These are phyloP conservation scores for Lemur catta DNA, from an alignment of 2,797 vertebrate species.

Conservation along the genomic window DNA sequence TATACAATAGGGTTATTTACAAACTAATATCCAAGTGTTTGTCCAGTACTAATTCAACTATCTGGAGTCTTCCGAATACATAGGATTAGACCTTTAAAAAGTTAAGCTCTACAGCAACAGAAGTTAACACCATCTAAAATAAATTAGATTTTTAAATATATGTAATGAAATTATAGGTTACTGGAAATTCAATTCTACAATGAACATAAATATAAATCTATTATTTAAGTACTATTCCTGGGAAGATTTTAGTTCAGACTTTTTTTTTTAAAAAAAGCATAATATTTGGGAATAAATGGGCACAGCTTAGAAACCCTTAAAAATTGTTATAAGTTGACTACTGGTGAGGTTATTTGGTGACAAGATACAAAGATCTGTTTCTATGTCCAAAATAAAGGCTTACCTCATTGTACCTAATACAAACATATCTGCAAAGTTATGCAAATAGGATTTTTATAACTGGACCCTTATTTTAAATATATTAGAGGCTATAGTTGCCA, in stretches of 20 bases:
- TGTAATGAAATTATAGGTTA: slow-evolving; percentile 35
- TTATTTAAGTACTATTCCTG: slow-evolving; percentile 32
- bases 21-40: not conserved
- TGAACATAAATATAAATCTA: slow-evolving; percentile 55
- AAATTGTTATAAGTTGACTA: not conserved
- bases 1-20: not conserved
- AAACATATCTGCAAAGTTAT: not conserved
- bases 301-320: slow-evolving; percentile 22
- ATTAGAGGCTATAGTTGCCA: not conserved
- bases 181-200: slow-evolving; percentile 32
- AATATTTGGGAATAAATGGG: slow-evolving; percentile 10
- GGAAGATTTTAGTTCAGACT: slow-evolving; percentile 8
- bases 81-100: not conserved
- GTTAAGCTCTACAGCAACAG: not conserved
- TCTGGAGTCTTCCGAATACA: not conserved
- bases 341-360: not conserved
- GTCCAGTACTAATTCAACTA: not conserved
- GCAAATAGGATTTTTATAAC: slow-evolving; percentile 4
- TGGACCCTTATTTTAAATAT: not conserved
- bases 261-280: not conserved
- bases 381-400: not conserved
- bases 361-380: not conserved
- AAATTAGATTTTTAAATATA: slow-evolving; percentile 55
- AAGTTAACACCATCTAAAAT: slow-evolving; percentile 45
- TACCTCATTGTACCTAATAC: not conserved